Evolutionary conservation across 2,113 vertebrate genomes (phyloP).

Genomic region (Oncorhynchus mykiss): DNA sequence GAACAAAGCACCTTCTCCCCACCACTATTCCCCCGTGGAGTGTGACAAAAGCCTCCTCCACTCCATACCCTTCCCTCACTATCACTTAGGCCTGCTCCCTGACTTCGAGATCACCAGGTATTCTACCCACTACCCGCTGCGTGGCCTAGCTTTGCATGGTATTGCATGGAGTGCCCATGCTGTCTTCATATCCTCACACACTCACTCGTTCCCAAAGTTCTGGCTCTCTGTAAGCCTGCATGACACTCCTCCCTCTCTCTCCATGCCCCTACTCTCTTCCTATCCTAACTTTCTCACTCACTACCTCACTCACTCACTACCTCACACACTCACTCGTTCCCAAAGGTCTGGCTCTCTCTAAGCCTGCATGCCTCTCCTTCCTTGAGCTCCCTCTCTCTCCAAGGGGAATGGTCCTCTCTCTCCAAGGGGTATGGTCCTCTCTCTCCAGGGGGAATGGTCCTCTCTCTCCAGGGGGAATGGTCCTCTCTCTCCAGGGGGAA

Average conservation of each 20-base stretch:
- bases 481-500: too few species aligned
- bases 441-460: not conserved
- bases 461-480: not conserved
- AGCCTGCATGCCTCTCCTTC: not conserved
- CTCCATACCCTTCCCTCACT: slow-evolving; percentile 89
- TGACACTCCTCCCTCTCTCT: not conserved
- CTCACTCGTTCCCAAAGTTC: not conserved
- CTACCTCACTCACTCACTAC: not conserved
- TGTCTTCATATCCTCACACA: not conserved
- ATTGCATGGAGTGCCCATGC: slow-evolving; percentile 16
- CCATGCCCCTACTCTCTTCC: not conserved
- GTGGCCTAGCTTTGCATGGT: not conserved
- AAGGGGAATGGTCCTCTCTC: not conserved
- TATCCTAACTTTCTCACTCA: not conserved
- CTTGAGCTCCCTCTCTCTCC: not conserved
- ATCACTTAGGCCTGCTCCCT: slow-evolving; percentile 92
- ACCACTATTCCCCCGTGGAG: slow-evolving; percentile 93
- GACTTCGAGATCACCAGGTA: slow-evolving; percentile 96
- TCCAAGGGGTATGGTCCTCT: not conserved
- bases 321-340: not conserved
- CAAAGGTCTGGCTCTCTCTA: not conserved
- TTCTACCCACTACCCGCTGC: slow-evolving; percentile 50
- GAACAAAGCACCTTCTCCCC: slow-evolving; percentile 94
- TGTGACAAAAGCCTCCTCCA: slow-evolving; percentile 95
- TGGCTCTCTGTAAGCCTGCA: not conserved